These are phyloP conservation scores for Hippolais icterina DNA, from an alignment of 2,113 vertebrate genomes.

Conservation along the genomic window DNA sequence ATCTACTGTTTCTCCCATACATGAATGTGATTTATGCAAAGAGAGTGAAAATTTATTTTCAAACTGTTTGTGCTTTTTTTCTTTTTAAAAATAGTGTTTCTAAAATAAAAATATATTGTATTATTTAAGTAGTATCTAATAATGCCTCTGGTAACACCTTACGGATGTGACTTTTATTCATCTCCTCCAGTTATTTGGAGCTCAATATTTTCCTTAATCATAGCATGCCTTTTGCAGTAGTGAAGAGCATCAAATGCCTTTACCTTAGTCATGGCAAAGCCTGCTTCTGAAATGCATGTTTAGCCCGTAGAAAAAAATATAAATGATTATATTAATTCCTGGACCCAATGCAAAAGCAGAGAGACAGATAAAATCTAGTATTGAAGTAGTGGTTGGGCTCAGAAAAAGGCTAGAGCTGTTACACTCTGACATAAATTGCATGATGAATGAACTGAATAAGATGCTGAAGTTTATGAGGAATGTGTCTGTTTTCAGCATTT, in stretches of 20 bases:
- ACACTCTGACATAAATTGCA: background rate
- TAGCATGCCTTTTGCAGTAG: background rate
- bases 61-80: background rate
- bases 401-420: background rate
- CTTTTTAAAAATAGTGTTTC: background rate
- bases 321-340: background rate
- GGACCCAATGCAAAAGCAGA: background rate
- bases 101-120: background rate
- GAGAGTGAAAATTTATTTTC: background rate
- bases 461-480: background rate
- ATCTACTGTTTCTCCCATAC: background rate
- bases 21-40: background rate
- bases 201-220: background rate
- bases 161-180: background rate
- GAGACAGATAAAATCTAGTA: background rate
- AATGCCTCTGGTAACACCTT: background rate
- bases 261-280: background rate
- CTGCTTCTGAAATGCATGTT: background rate
- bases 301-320: background rate
- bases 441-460: background rate
- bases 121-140: background rate
- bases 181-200: background rate
- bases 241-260: background rate
- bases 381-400: background rate
- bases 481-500: background rate